Evolutionary conservation across 2,113 vertebrate species (phyloP), one percentile per base, ranked within the genome.

Genomic region (Rhinolophus ferrumequinum): DNA sequence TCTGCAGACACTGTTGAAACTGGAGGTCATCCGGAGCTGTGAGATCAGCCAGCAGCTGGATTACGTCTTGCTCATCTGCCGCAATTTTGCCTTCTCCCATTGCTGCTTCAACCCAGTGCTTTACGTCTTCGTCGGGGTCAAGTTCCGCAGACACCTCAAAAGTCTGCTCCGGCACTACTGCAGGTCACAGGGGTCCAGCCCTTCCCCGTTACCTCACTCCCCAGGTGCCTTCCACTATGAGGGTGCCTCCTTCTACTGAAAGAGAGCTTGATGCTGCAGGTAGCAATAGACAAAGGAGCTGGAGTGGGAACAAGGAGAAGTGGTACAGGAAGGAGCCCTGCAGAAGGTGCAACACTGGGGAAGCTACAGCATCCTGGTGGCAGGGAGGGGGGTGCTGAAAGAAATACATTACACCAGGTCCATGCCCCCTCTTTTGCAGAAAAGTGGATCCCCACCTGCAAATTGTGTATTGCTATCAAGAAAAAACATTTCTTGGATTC

Each of bases 61-160:
- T 4, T 98, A 98, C 0, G 98, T 98, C 14, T 95, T 99, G 83
- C 94, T 98, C 56, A 66, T 99, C 91, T 98, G 98, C 93, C 98
- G 99, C 10, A 93, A 99, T 47, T 62, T 99, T 21, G 99, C 99
- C 38, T 99, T 99, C 97, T 99, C 98, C 4, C 99, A 99, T 95
- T 99, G 99, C 97, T 99, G 99, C 97, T 98, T 99, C 35, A 99
- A 99, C 95, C 99, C 99, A 0, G 98, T 99, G 85, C 99, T 99
- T 97, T 99, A 99, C 0, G 99, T 99, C 26, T 99, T 99, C 26
- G 98, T 99, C 0, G 99, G 99, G 10, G 97, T 99, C 87, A 99
- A 99, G 97, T 99, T 99, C 97, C 99, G 99, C 97, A 99, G 96
- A 26, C 99, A 99, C 97, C 96, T 99, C 92, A 99, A 98, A 73